Percentiles rank a stretch among this genome's conserved stretches.
phyloP scores from a whole-genome alignment of 2,797 vertebrate species.

The Scarus forsteni region DNA sequence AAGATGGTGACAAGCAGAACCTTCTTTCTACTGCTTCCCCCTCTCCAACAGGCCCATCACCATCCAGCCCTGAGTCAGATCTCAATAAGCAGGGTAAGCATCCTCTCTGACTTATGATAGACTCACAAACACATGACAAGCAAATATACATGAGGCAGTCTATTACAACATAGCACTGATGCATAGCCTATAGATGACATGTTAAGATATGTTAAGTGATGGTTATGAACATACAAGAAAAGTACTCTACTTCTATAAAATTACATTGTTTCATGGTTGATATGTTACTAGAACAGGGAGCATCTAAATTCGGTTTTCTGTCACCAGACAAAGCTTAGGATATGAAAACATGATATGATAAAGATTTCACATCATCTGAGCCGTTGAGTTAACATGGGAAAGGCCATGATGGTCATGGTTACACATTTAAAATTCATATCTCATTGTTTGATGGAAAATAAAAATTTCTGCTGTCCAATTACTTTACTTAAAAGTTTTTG shows the following conservation, averaged over 20 bases:
- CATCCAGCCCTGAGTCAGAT: constrained; percentile 70
- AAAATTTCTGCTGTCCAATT: no score
- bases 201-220: no score
- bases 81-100: constrained; percentile 75
- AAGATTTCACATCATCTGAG: neutral
- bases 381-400: no score
- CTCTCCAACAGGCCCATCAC: constrained; percentile 53
- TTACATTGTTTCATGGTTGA: no score
- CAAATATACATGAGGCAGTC: constrained; percentile 5
- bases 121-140: neutral
- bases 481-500: no score
- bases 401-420: no score
- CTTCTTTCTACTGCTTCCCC: constrained; percentile 62
- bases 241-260: neutral
- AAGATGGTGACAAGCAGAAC: constrained; percentile 83
- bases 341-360: neutral
- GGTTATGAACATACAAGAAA: neutral
- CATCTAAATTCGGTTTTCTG: no score
- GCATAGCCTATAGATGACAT: neutral
- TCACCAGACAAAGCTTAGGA: neutral
- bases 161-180: constrained; percentile 22
- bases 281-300: no score
- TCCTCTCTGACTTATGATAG: constrained; percentile 13
- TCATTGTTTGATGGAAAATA: no score
- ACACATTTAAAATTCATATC: no score